Evolutionary conservation across 2,888 invertebrate species (phyloP).

Genomic region (Strigamia transsilvanica): DNA sequence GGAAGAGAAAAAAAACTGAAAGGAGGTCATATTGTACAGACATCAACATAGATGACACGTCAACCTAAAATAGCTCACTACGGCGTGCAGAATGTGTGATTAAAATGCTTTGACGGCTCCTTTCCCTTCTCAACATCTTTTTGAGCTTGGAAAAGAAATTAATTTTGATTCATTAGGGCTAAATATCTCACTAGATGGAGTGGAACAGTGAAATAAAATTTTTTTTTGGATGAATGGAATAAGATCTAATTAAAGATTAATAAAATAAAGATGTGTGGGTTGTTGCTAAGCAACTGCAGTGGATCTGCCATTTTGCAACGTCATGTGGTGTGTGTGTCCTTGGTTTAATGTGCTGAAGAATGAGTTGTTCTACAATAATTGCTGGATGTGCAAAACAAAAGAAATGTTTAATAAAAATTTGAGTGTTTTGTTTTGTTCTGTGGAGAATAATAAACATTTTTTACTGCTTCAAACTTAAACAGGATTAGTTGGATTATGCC

Average conservation of each 20-base stretch:
- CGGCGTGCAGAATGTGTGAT: background rate
- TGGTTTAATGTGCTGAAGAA: too few relatives aligned
- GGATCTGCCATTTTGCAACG: background rate
- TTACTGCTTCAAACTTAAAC: too few relatives aligned
- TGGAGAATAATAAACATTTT: too few relatives aligned
- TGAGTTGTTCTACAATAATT: too few relatives aligned
- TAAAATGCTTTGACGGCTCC: background rate
- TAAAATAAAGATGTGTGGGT: background rate
- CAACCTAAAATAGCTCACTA: conserved; percentile 22
- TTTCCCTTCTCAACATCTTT: background rate
- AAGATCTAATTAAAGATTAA: conserved; percentile 8
- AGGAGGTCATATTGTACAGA: conserved; percentile 16
- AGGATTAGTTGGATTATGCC: too few relatives aligned
- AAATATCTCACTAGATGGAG: background rate
- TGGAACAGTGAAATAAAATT: background rate
- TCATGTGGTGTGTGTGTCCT: background rate
- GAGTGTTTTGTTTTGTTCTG: too few relatives aligned
- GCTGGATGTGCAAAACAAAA: too few relatives aligned
- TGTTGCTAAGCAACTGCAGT: background rate
- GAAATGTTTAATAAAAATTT: too few relatives aligned
- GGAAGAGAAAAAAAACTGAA: background rate
- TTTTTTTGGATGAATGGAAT: background rate
- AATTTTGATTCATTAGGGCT: background rate
- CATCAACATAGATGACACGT: background rate
- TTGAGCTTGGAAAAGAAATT: background rate